Evolutionary conservation across 1,140 invertebrate species (phyloP).

Genomic region (Rhagoletis pomonella): DNA sequence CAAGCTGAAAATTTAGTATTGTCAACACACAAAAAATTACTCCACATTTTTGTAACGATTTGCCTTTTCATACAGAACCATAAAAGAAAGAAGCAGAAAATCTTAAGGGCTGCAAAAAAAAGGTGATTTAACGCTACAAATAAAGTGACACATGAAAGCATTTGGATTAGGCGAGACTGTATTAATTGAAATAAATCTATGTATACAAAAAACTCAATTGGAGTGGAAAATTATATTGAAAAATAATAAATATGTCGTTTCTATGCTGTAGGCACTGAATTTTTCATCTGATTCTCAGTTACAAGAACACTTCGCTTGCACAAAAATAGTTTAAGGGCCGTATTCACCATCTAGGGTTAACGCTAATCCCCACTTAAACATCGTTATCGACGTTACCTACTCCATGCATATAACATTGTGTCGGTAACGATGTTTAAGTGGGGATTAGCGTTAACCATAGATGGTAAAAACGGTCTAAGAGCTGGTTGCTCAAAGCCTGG

Average conservation of each 20-base stretch:
- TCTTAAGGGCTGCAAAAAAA: constrained; percentile 11
- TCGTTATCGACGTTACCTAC: no score
- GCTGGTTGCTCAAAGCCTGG: no score
- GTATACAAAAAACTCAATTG: not conserved
- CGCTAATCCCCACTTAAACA: no score
- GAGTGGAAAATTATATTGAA: constrained; percentile 18
- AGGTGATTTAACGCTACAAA: not conserved
- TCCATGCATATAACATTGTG: no score
- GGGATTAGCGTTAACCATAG: no score
- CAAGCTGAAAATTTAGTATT: not conserved
- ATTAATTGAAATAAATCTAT: not conserved
- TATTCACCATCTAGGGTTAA: no score
- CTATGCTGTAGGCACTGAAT: not conserved
- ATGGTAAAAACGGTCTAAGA: no score
- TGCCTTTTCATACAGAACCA: not conserved
- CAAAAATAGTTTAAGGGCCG: not conserved
- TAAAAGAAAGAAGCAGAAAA: not conserved
- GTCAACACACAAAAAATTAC: not conserved
- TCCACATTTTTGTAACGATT: not conserved
- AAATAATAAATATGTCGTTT: not conserved
- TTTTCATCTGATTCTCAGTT: no score
- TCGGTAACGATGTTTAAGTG: no score
- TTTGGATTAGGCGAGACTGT: not conserved
- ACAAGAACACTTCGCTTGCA: no score
- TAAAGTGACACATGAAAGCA: not conserved